Conservation (phyloP, 2,888 invertebrate species). For the Eupithecia dodoneata region DNA sequence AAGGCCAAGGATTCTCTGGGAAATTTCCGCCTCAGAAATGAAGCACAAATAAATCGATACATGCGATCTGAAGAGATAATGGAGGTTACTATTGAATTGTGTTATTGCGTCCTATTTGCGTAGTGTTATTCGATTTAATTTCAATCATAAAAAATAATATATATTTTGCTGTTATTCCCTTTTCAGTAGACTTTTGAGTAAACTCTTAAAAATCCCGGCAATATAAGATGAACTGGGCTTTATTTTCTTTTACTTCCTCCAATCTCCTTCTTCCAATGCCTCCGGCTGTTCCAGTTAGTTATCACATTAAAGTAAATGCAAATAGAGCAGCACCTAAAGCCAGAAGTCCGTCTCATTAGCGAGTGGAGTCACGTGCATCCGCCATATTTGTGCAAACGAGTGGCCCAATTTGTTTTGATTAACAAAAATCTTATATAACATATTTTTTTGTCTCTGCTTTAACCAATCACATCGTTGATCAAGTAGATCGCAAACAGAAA, state of each 20-base stretch:
- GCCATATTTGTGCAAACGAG: slow-evolving; percentile 8
- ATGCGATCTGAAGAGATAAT: not conserved
- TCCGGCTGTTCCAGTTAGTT: not conserved
- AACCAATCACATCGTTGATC: too few species aligned
- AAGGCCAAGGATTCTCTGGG: too few species aligned
- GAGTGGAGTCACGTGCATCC: slow-evolving; percentile 43
- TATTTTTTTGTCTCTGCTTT: not conserved
- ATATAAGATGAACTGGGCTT: not conserved
- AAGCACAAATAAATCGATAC: not conserved
- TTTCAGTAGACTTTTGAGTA: too few species aligned
- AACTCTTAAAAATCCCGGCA: too few species aligned
- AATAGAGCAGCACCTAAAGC: not conserved
- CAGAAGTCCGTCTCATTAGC: slow-evolving; percentile 29
- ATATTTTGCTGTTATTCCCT: too few species aligned
- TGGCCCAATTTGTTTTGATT: not conserved
- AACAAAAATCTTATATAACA: not conserved
- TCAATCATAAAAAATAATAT: not conserved
- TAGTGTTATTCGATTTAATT: not conserved
- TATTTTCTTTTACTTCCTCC: not conserved
- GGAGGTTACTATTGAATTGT: not conserved
- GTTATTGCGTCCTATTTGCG: not conserved
- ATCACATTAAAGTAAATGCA: not conserved
- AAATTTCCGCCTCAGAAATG: not conserved
- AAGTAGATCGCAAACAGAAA: too few species aligned
- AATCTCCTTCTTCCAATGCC: too few species aligned